Percentiles rank a stretch among this genome's conserved stretches.
phyloP scores from a whole-genome alignment of 2,888 invertebrate genomes.

The Nomada fabriciana region DNA sequence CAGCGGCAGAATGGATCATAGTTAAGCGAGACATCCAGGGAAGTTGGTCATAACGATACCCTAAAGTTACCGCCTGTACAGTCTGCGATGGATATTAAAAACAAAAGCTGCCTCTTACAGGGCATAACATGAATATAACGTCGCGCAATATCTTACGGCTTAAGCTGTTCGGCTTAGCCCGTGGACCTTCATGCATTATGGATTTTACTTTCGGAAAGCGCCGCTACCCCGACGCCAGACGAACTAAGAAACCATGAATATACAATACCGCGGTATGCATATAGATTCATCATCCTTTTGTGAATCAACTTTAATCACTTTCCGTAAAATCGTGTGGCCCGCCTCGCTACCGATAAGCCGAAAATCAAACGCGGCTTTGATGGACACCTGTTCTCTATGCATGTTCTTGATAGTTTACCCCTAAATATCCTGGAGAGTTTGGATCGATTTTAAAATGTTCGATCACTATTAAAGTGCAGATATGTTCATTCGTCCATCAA shows the following conservation, averaged over 20 bases:
- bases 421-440: neutral
- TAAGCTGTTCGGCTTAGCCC: conserved; percentile 78
- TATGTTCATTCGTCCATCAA: too few relatives aligned
- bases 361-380: conserved; percentile 21
- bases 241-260: conserved; percentile 84
- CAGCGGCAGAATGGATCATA: conserved; percentile 38
- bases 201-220: conserved; percentile 82
- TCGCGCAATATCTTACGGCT: conserved; percentile 82
- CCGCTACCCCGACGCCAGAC: conserved; percentile 71
- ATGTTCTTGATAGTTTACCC: neutral
- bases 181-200: conserved; percentile 84
- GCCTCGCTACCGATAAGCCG: conserved; percentile 37
- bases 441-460: too few relatives aligned
- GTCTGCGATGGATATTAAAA: conserved; percentile 80
- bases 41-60: conserved; percentile 66
- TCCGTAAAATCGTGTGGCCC: conserved; percentile 28
- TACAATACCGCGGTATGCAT: conserved; percentile 82
- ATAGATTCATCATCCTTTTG: conserved; percentile 78
- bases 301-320: conserved; percentile 82
- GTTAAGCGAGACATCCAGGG: conserved; percentile 32
- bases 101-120: conserved; percentile 81
- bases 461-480: too few relatives aligned
- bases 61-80: conserved; percentile 64
- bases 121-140: conserved; percentile 84
- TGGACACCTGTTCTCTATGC: neutral